phyloP scores from a whole-genome alignment of 2,113 vertebrate genomes.

The Pleuronectes platessa region DNA sequence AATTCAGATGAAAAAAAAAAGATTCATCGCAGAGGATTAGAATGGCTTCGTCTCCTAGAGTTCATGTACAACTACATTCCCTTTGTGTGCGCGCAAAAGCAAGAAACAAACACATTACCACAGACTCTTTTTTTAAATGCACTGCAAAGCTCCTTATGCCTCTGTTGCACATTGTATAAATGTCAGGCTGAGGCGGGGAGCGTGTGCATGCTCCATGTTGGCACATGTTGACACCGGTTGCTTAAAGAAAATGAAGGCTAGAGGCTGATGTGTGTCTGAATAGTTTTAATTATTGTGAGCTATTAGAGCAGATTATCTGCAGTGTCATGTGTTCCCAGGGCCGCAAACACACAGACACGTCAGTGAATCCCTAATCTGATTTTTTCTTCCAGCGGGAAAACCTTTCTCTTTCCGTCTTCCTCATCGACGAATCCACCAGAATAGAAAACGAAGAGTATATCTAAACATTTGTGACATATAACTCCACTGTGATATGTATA shows the following conservation, averaged over 20 bases:
- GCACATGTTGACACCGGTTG: constrained; percentile 9
- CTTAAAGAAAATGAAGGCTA: neutral
- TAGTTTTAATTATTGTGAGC: constrained; percentile 64
- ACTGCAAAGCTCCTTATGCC: constrained; percentile 21
- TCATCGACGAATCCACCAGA: neutral
- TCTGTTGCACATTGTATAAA: constrained; percentile 11
- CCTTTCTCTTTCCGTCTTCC: neutral
- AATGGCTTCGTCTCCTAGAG: neutral
- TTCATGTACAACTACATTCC: constrained; percentile 9
- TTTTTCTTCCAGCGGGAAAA: constrained; percentile 33
- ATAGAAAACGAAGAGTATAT: neutral
- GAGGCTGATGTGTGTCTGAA: constrained; percentile 34
- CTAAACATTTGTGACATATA: neutral
- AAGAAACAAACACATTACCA: constrained; percentile 27
- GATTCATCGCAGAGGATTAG: neutral
- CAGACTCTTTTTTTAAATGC: constrained; percentile 27
- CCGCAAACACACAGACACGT: constrained; percentile 38
- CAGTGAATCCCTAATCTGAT: constrained; percentile 56
- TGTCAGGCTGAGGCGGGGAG: neutral
- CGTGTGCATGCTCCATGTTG: constrained; percentile 9
- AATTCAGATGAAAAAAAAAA: constrained; percentile 1
- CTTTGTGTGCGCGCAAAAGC: neutral
- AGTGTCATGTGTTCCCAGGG: constrained; percentile 53
- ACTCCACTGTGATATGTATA: neutral
- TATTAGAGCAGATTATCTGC: constrained; percentile 60